Conservation (phyloP, 2,113 vertebrate species). For the Clinocottus analis region DNA sequence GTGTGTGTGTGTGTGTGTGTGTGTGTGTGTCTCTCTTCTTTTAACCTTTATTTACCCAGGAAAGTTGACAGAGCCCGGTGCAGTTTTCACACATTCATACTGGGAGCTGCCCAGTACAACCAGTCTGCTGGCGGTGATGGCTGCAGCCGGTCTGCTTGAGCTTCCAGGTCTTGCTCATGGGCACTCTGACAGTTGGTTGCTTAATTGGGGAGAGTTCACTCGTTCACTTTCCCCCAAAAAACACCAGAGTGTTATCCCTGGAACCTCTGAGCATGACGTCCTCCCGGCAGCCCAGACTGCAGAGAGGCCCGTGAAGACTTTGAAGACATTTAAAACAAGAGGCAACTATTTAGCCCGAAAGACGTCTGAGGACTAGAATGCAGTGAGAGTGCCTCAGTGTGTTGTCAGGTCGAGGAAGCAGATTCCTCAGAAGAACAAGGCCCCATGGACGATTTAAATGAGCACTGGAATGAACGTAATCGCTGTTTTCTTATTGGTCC, state of each 20-base stretch:
- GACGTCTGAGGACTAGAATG: background rate
- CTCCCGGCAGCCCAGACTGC: background rate
- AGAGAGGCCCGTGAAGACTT: background rate
- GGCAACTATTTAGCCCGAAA: background rate
- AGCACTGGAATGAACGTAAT: background rate
- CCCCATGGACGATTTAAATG: background rate
- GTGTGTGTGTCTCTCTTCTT: conserved; percentile 31
- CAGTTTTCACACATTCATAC: conserved; percentile 10
- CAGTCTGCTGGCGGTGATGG: background rate
- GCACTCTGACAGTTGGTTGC: background rate
- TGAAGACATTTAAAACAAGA: background rate
- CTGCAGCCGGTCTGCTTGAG: background rate
- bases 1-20: conserved; percentile 30
- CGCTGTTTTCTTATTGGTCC: background rate
- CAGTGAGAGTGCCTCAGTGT: background rate
- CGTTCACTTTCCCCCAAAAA: background rate
- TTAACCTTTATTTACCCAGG: conserved; percentile 45
- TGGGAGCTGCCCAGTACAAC: conserved; percentile 22
- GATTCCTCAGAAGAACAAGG: background rate
- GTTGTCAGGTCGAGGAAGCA: background rate
- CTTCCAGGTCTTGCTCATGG: background rate
- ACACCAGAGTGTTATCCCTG: background rate
- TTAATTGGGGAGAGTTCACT: background rate
- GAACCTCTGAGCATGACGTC: background rate
- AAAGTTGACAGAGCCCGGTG: conserved; percentile 37